Base-by-base conservation (phyloP, 2,797 vertebrate genomes). In the Pangasius mekongensis region DNA sequence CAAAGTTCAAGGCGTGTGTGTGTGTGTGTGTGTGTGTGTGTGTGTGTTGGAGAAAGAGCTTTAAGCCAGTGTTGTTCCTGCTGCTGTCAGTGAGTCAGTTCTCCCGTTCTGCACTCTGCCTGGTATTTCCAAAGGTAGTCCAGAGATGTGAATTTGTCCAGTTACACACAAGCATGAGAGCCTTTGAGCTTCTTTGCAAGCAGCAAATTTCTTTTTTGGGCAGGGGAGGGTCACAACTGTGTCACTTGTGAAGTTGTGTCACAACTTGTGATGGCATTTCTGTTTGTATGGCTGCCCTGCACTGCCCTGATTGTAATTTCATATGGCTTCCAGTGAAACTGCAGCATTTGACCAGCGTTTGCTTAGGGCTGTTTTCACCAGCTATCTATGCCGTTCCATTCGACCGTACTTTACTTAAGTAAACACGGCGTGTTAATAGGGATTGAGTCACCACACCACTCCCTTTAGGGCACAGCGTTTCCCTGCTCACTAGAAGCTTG, bases 51-150 rank as follows among this genome's bases (percentile, higher is more conserved):
- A 33, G 52, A 33, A 11, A 56, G n/a, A 8, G 8, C 27, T 78
- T 54, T 18, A 81, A 27, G 54, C 56, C 54, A 39, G 33, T 39
- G 27, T 60, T 27, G 20, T 60, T 67, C 66, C 10, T 62, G 73
- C 52, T 54, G 7, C 60, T 67, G 77, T 33, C 52, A 39, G 67
- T 90, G 90, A 89, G 83, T 92, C 91, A 88, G 60, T 52, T 74
- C 60, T 88, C 62, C 87, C 87, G 24, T 84, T 87, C 56, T 84
- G 83, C 39, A 8, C 11, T 58, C 60, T 87, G 18, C 47, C 5
- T 22, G 62, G 76, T 49, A 69, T 78, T 87, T 78, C 86, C 74
- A 78, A 30, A 78, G 49, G 14, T 18, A 78, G 47, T n/a, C 20
- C 30, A 54, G 47, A 80, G 67, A 83, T 49, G 39, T 47, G 20